Base-by-base conservation (phyloP, 2,888 invertebrate genomes). In the Hypsopygia costalis region DNA sequence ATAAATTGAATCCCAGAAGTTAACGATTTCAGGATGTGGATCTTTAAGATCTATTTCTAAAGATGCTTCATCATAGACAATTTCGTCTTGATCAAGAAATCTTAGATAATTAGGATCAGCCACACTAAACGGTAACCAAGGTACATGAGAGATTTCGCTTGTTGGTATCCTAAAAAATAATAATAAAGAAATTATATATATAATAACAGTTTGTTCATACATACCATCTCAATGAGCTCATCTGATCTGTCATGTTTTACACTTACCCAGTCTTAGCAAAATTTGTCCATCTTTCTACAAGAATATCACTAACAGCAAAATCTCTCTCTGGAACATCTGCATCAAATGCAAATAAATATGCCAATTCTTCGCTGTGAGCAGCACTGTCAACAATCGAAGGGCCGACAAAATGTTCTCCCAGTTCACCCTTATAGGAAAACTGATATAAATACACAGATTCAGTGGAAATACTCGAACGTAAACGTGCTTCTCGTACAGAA, bases 251-350 rank as follows among this genome's bases (percentile, higher is more conserved):
- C 16, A 16, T 3, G 4, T 16, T 4, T 4, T 16, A 16, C 16
- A 51, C 74, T 58, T 56, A 87, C 87, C 81, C 77, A 37, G 56
- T 62, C 60, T 73, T 83, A 12, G 80, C 85, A 53, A 87, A 87
- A 43, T 77, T 83, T 0, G 81, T 79, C 86, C 86, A 87, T 8
- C 87, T 67, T 43, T 85, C 81, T 10, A 81, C 56, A 3, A 87
- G 53, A 40, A 81, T 67, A 6, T 82, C 67, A 25, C 65, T 64
- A 28, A 87, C 54, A 1, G 51, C 48, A 7, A 68, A 49, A 47
- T 87, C 86, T 40, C 50, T 55, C 2, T 39, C 37, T 16, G 57
- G 35, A 27, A 53, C 45, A 10, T 41, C 40, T 20, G 52, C 43
- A n/a, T 53, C 46, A 11, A 51, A 36, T 3, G 54, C 29, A 37